Conservation (phyloP, 2,888 invertebrate species). For the Acronicta alni region DNA sequence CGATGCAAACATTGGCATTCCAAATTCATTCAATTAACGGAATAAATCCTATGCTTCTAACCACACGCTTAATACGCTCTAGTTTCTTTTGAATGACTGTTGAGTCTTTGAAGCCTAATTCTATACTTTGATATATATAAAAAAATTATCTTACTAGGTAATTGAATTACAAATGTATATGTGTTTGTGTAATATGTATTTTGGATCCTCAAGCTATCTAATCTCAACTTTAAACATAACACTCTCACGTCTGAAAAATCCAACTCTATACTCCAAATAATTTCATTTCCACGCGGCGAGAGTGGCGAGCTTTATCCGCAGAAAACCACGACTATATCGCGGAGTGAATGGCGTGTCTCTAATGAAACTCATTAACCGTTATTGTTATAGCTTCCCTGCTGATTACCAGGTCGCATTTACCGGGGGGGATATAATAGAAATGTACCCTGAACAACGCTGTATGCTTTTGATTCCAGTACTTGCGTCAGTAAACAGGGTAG, state of each 20-base stretch:
- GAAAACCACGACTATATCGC: slow-evolving; percentile 42
- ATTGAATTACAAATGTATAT: background rate
- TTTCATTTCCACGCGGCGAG: slow-evolving; percentile 11
- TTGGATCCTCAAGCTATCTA: too few relatives aligned
- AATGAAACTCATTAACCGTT: slow-evolving; percentile 69
- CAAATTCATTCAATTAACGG: slow-evolving; percentile 18
- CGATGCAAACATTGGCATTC: slow-evolving; percentile 2
- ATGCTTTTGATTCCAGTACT: slow-evolving; percentile 43
- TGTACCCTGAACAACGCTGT: slow-evolving; percentile 32
- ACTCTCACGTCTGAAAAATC: background rate
- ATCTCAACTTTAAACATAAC: too few relatives aligned
- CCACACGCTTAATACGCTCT: too few relatives aligned
- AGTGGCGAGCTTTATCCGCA: slow-evolving; percentile 33
- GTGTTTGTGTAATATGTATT: too few relatives aligned
- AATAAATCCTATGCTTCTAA: too few relatives aligned
- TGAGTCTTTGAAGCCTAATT: too few relatives aligned
- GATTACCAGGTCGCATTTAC: slow-evolving; percentile 63
- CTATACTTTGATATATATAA: too few relatives aligned
- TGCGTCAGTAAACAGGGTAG: slow-evolving; percentile 10
- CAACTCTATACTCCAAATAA: slow-evolving; percentile 3
- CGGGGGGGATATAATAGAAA: slow-evolving; percentile 46
- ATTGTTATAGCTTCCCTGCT: slow-evolving; percentile 64
- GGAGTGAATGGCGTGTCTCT: slow-evolving; percentile 55
- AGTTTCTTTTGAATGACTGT: too few relatives aligned
- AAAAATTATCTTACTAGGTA: too few relatives aligned